phyloP scores from a whole-genome alignment of 2,113 vertebrate genomes.

The Tiliqua scincoides region DNA sequence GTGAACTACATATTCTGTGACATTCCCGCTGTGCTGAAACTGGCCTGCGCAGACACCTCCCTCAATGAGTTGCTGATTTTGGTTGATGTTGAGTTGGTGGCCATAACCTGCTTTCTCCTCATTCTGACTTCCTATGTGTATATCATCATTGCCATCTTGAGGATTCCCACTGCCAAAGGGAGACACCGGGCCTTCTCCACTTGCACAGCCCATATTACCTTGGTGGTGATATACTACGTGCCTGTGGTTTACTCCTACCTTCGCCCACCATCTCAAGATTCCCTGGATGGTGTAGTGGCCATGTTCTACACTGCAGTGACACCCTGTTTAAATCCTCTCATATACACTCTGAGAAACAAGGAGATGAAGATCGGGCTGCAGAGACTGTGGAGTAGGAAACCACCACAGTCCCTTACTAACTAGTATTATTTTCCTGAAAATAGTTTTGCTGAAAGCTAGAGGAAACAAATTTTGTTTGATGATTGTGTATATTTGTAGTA shows the following conservation, averaged over 20 bases:
- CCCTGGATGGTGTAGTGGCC: slow-evolving; percentile 26
- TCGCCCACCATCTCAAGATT: slow-evolving; percentile 43
- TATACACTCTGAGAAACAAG: slow-evolving; percentile 3
- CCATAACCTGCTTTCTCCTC: slow-evolving; percentile 60
- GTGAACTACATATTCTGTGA: slow-evolving; percentile 70
- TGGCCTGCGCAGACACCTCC: slow-evolving; percentile 60
- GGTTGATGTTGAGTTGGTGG: slow-evolving; percentile 64
- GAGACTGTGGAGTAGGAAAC: neutral
- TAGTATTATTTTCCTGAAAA: neutral
- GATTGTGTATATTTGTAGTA: no score
- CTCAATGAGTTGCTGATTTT: slow-evolving; percentile 67
- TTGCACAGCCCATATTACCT: slow-evolving; percentile 58
- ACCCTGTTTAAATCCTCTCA: neutral
- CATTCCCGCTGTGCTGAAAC: slow-evolving; percentile 55
- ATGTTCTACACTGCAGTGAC: neutral
- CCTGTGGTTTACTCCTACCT: slow-evolving; percentile 62
- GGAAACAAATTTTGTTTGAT: no score
- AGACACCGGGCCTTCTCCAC: slow-evolving; percentile 58
- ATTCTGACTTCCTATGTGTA: slow-evolving; percentile 65
- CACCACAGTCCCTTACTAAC: neutral
- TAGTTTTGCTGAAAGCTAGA: neutral
- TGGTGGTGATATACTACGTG: slow-evolving; percentile 59
- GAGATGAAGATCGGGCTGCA: neutral
- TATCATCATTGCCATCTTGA: slow-evolving; percentile 56
- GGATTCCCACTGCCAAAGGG: slow-evolving; percentile 47